Conservation (phyloP, 2,113 vertebrate species). For the Thunnus thynnus region DNA sequence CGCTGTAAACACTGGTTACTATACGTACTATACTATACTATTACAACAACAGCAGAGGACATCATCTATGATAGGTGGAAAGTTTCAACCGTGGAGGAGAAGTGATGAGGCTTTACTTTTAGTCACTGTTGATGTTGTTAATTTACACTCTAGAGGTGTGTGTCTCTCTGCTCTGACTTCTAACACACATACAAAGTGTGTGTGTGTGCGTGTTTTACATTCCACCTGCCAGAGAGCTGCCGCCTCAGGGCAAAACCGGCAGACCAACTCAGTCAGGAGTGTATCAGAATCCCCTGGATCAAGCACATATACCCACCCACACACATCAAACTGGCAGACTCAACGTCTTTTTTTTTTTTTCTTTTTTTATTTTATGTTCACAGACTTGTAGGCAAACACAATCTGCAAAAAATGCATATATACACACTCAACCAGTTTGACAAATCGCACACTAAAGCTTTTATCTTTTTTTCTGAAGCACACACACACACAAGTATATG, state of each 20-base stretch:
- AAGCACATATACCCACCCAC: constrained; percentile 3
- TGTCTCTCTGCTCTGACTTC: neutral
- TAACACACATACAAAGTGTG: neutral
- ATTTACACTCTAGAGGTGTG: neutral
- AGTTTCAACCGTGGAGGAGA: neutral
- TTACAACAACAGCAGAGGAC: neutral
- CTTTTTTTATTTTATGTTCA: neutral
- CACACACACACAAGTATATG: neutral
- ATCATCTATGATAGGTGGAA: neutral
- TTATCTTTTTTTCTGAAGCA: neutral
- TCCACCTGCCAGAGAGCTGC: constrained; percentile 31
- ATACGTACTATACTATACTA: too few relatives aligned
- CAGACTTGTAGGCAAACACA: neutral
- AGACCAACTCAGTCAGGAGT: constrained; percentile 25
- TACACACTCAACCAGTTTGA: neutral
- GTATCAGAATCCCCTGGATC: constrained; percentile 43
- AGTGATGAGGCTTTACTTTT: neutral
- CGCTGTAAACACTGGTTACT: neutral
- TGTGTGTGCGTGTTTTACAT: constrained; percentile 11
- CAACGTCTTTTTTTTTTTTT: constrained; percentile 1
- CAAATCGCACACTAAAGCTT: neutral
- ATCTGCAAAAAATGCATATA: neutral
- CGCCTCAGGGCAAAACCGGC: constrained; percentile 56
- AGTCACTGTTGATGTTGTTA: neutral
- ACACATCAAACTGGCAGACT: constrained; percentile 27